A percentile compares a stretch with the other conserved stretches of the same genome.
Evolutionary conservation across 2,113 vertebrate genomes (phyloP).

Genomic region (Lophotis ruficrista): DNA sequence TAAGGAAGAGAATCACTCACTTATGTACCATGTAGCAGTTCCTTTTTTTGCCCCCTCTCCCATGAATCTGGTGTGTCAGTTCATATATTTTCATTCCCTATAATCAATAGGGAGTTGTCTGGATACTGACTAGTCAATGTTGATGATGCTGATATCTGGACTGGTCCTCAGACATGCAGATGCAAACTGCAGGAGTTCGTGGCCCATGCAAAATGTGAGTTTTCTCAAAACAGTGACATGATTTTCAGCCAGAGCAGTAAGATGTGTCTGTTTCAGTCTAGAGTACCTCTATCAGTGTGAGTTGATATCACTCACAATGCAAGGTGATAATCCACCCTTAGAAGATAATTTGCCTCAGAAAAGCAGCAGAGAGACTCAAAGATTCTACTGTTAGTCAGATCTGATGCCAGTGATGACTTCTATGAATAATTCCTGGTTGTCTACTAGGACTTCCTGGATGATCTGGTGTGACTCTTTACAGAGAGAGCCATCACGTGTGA

Average conservation of each 20-base stretch:
- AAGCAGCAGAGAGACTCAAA: background rate
- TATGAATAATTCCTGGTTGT: background rate
- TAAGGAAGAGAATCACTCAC: background rate
- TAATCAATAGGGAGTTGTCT: background rate
- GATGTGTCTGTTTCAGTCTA: background rate
- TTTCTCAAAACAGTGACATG: background rate
- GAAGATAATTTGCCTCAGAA: background rate
- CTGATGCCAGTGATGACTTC: no score
- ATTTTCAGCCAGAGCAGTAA: background rate
- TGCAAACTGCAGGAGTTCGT: background rate
- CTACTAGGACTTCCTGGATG: background rate
- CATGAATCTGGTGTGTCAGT: background rate
- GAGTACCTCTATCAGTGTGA: background rate
- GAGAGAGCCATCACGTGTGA: background rate
- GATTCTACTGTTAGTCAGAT: background rate
- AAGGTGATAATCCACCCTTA: background rate
- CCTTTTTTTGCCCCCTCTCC: background rate
- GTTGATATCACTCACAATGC: background rate
- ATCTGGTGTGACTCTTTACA: background rate
- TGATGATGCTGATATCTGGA: background rate
- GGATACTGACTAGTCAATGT: background rate
- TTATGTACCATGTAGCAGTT: background rate
- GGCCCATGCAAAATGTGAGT: background rate
- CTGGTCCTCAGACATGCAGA: background rate
- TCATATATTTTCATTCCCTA: background rate